Conservation (phyloP, 2,113 vertebrate genomes). For the Tragelaphus buxtoni region DNA sequence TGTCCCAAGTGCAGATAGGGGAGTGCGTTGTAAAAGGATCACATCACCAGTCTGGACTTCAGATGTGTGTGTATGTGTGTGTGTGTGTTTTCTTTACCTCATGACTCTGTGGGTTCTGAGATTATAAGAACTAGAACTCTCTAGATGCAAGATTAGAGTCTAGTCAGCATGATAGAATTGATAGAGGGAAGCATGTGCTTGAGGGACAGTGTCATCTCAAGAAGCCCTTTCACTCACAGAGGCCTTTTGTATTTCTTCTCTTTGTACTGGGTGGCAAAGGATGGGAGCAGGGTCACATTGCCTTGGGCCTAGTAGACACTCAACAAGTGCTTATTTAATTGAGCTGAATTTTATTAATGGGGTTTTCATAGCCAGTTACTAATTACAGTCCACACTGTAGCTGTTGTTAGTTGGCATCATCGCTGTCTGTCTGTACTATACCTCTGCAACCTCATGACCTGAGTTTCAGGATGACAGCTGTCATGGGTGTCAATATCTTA, state of each 20-base stretch:
- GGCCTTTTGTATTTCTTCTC: neutral
- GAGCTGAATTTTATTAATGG: conserved; percentile 6
- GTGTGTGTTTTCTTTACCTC: neutral
- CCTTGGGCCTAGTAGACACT: neutral
- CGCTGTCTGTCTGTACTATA: neutral
- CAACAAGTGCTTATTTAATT: neutral
- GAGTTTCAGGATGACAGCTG: neutral
- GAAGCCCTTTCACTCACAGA: neutral
- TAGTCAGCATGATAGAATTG: neutral
- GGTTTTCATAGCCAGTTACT: neutral
- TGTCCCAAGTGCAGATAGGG: neutral
- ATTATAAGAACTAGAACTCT: conserved; percentile 19
- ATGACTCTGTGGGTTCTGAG: conserved; percentile 17
- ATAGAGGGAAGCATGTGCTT: neutral
- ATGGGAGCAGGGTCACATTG: neutral
- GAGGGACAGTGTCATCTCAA: neutral
- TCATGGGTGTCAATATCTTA: neutral
- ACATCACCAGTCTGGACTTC: neutral
- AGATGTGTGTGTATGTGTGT: neutral
- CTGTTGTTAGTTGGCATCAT: neutral
- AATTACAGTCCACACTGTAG: neutral
- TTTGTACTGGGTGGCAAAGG: neutral
- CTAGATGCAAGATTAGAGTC: neutral
- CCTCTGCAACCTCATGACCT: neutral
- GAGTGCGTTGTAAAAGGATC: neutral